Evolutionary conservation across 2,888 invertebrate species (phyloP).

Genomic region (Campoletis raptor): DNA sequence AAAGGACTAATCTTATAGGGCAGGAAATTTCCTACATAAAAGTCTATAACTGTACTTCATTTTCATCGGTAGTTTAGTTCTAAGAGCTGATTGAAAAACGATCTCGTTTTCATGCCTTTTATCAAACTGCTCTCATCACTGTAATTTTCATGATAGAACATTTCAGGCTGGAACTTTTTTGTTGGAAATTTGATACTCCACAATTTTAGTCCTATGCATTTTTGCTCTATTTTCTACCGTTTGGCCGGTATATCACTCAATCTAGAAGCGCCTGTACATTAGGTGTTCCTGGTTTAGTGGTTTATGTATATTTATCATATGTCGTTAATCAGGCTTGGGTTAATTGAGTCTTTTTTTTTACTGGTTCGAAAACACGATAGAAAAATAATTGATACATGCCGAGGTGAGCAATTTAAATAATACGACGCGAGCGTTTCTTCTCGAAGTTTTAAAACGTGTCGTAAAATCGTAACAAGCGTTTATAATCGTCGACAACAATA

Average conservation of each 20-base stretch:
- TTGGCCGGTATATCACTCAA: too few relatives aligned
- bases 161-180: neutral
- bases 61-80: too few relatives aligned
- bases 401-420: constrained; percentile 10
- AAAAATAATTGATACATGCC: constrained; percentile 29
- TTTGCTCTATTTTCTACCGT: too few relatives aligned
- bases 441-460: constrained; percentile 24
- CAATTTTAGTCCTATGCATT: too few relatives aligned
- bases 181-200: too few relatives aligned
- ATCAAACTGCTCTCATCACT: neutral
- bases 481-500: constrained; percentile 53
- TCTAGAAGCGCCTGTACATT: too few relatives aligned
- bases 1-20: too few relatives aligned
- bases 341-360: constrained; percentile 2
- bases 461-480: constrained; percentile 58
- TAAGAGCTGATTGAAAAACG: neutral
- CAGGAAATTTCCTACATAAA: too few relatives aligned
- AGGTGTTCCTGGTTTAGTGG: neutral
- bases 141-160: neutral
- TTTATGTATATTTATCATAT: constrained; percentile 16
- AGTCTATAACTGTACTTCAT: too few relatives aligned
- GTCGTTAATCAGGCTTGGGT: constrained; percentile 17
- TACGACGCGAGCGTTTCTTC: constrained; percentile 26
- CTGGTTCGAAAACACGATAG: neutral
- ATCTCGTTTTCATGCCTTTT: neutral